phyloP scores from a whole-genome alignment of 2,888 invertebrate species.

The Prenolepis imparis region DNA sequence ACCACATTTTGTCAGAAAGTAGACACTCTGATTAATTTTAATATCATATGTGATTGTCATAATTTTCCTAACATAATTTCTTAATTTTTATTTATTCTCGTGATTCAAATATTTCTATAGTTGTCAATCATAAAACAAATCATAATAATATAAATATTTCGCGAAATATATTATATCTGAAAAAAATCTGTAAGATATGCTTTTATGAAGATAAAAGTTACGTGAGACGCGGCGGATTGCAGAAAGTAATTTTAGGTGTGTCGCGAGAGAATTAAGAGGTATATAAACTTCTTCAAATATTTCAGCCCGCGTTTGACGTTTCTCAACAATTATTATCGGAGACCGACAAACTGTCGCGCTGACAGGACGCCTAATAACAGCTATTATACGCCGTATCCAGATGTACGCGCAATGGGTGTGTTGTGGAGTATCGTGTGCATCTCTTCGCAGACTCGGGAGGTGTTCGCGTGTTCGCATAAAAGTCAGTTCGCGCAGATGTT shows the following conservation, averaged over 20 bases:
- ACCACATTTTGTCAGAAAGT: background rate
- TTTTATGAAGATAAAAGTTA: background rate
- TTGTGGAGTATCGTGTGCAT: too few species aligned
- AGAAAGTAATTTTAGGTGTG: background rate
- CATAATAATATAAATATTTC: background rate
- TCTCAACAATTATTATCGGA: background rate
- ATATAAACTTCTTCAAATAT: background rate
- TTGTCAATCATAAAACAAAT: background rate
- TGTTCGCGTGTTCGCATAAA: conserved; percentile 46
- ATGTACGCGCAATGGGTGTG: background rate
- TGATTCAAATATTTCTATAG: background rate
- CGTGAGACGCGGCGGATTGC: background rate
- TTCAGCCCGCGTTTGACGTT: background rate
- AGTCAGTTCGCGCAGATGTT: conserved; percentile 44
- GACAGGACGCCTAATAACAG: conserved; percentile 17
- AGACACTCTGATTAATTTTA: background rate
- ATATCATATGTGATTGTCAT: background rate
- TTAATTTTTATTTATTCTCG: background rate
- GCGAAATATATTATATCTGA: background rate
- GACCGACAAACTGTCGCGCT: conserved; percentile 14
- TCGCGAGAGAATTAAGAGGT: background rate
- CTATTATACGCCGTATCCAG: background rate
- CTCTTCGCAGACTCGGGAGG: background rate
- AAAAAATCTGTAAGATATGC: background rate
- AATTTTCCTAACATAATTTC: background rate